phyloP scores from a whole-genome alignment of 2,888 invertebrate species.

The Conus canariensis region DNA sequence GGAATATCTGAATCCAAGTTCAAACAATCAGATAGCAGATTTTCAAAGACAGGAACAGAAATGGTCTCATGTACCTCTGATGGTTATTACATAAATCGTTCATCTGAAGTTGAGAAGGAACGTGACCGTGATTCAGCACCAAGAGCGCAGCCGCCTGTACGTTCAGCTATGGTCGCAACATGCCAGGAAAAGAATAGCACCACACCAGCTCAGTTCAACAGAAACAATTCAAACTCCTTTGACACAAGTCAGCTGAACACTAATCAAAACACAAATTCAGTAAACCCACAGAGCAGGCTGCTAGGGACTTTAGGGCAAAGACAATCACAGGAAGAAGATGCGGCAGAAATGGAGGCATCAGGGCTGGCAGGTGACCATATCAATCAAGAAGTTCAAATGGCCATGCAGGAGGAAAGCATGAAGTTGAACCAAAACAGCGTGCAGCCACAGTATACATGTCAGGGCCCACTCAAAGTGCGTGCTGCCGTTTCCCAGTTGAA shows the following conservation, averaged over 20 bases:
- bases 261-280: neutral
- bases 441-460: neutral
- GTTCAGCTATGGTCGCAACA: neutral
- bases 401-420: neutral
- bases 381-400: neutral
- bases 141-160: neutral
- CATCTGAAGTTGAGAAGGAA: neutral
- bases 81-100: constrained; percentile 15
- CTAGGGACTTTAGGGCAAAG: neutral
- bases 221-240: neutral
- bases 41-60: neutral
- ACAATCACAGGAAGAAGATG: neutral
- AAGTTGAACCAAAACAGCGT: neutral
- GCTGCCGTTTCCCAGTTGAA: neutral
- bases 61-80: neutral
- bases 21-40: neutral
- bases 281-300: neutral
- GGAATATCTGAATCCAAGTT: neutral
- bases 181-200: neutral
- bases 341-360: neutral
- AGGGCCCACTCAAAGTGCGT: neutral
- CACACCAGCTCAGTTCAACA: neutral
- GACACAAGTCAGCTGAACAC: neutral
- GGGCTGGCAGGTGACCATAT: neutral
- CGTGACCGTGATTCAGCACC: neutral